Evolutionary conservation across 2,888 invertebrate genomes (phyloP), one percentile per base, ranked within the genome.

Genomic region (Lasioglossum vierecki): DNA sequence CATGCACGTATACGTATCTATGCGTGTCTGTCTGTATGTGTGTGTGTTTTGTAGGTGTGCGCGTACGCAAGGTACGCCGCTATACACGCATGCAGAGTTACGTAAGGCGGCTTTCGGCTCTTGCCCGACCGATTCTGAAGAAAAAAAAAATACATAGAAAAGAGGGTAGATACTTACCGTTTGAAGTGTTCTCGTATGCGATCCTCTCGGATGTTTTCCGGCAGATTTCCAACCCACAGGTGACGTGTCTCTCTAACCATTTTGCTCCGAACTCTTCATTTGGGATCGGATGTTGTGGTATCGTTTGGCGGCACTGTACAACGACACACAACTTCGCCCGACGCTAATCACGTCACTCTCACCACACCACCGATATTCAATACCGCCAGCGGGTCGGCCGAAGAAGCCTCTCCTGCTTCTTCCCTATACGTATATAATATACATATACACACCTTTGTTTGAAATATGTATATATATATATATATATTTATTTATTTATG

Each of bases 211-310:
- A 98, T 98, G 97, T 98, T 99, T 97, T 99, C 99, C 98, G 99
- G 99, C 97, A 99, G 98, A 97, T 99, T 99, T 97, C 99, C 99
- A 97, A 99, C 99, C 98, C 99, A 99, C 97, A 99, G 98, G 97
- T 99, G 99, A 97, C 99, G 98, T 97, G 99, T 99, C 98, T 99
- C 99, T 98, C 99, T 99, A 98, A 99, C 99, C 99, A 99, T 99
- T 98, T 98, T 98, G 98, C 97, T 97, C 97, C 97, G 96, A 97
- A 97, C 97, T 97, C 98, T 97, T 97, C 98, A 98, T 98, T 97
- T 97, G 97, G 97, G 96, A 97, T 96, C 94, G 95, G 95, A 95
- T 95, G 94, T 95, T 95, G 95, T 95, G 95, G 93, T 94, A 95
- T 95, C 95, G 95, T 94, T 94, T 95, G 93, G 93, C 93, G 94